Evolutionary conservation across 2,888 invertebrate genomes (phyloP), one percentile per base, ranked within the genome.

Genomic region (Tenodera sinensis): DNA sequence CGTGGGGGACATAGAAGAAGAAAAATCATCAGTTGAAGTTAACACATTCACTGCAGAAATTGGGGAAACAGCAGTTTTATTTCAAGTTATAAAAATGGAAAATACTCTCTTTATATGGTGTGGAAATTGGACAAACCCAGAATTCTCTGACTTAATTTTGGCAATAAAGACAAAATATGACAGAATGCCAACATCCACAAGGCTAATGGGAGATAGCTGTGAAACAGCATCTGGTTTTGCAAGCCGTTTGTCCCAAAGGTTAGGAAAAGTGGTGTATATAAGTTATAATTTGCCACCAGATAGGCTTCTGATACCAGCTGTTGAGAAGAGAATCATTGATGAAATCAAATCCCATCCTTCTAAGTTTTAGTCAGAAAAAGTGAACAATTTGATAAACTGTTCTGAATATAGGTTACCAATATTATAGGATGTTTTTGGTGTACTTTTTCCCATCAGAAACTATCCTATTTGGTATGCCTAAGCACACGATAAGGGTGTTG

Each of bases 221-320:
- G 93, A 94, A 83, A 91, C 91, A 20, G 93, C 93, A 0, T 91
- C 89, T 9, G 92, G 92, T 89, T 90, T 93, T n/a, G 93, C 93
- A 1, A 92, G 91, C 47, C 93, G 93, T 90, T 90, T 94, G 30
- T 91, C 93, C 0, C 93, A 93, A 90, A 93, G 92, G 89, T 91
- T 94, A 25, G 92, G 93, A 7, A 94, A 94, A 91, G 93, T 93
- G 87, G 93, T 94, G 20, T 94, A 93, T 91, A 91, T 94, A n/a
- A 94, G 94, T 92, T 94, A 93, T 90, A 94, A 94, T 91, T 89
- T 94, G 9, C 92, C 92, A 54, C 91, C 92, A 9, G 93, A 93
- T 91, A 92, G 92, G 90, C 83, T 91, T 30, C 28, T 90, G 12
- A 85, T 91, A 12, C 89, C 91, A 27, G 90, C 90, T 42, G 90